Conservation (phyloP, 2,113 vertebrate genomes). For the Charadrius vociferus region DNA sequence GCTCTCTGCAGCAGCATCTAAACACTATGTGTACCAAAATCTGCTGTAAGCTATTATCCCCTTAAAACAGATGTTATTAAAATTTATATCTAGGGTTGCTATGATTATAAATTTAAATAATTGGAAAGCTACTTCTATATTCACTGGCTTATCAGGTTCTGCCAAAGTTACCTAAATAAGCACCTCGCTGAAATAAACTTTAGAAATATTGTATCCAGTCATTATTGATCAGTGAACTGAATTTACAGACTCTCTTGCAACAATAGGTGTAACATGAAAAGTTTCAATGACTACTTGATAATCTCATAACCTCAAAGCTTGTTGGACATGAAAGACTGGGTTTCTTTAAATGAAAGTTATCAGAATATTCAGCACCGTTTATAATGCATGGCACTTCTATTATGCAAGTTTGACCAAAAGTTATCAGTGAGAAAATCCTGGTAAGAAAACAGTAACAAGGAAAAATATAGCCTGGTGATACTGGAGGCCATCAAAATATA, state of each 20-base stretch:
- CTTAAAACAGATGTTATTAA: background rate
- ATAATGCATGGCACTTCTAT: constrained; percentile 58
- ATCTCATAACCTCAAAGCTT: constrained; percentile 45
- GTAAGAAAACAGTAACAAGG: background rate
- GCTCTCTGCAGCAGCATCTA: background rate
- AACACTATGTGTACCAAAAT: background rate
- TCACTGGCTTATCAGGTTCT: constrained; percentile 5
- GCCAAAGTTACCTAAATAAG: constrained; percentile 23
- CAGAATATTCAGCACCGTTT: constrained; percentile 54
- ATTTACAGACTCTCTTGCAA: constrained; percentile 53
- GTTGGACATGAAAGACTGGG: constrained; percentile 40
- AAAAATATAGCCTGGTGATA: constrained; percentile 18
- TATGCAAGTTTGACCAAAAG: constrained; percentile 54
- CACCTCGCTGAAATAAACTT: constrained; percentile 28
- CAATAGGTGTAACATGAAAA: constrained; percentile 3
- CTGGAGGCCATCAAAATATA: background rate
- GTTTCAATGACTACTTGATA: constrained; percentile 39
- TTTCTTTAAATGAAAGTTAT: constrained; percentile 59
- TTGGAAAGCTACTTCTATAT: constrained; percentile 7
- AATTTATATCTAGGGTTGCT: constrained; percentile 2
- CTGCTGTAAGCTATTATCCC: background rate
- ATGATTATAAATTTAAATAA: constrained; percentile 7
- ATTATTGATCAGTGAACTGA: constrained; percentile 49
- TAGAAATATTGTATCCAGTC: constrained; percentile 4
- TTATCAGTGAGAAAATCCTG: constrained; percentile 8